Evolutionary conservation across 2,113 vertebrate genomes (phyloP).

Genomic region (Ciconia boyciana): DNA sequence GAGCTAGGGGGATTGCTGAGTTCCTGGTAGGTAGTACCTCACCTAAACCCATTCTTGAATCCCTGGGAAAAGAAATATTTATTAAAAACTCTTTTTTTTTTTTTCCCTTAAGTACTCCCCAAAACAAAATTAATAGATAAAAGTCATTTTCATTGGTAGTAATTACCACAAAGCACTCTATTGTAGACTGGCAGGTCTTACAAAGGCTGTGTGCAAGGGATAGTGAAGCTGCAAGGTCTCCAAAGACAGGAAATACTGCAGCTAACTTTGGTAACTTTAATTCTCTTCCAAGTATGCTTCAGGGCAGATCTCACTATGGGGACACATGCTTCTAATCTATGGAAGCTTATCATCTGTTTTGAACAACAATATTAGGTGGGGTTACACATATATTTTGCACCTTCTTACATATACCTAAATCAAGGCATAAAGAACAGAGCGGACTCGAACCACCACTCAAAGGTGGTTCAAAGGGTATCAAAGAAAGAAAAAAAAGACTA

Average conservation of each 20-base stretch:
- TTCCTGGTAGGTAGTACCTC: conserved; percentile 13
- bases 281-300: not conserved
- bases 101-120: not conserved
- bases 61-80: conserved; percentile 12
- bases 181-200: not conserved
- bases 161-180: not conserved
- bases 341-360: not conserved
- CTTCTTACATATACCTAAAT: not conserved
- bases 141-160: not conserved
- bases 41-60: conserved; percentile 19
- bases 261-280: not conserved
- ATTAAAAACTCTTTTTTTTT: not conserved
- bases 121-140: not conserved
- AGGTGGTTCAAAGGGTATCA: not conserved
- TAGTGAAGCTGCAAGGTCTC: not conserved
- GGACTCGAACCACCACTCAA: not conserved
- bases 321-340: not conserved
- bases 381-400: not conserved
- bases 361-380: not conserved
- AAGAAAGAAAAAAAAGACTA: not conserved
- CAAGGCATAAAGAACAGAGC: not conserved
- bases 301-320: not conserved
- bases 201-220: not conserved
- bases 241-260: not conserved
- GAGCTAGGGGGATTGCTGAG: not conserved